Conservation (phyloP, 2,888 invertebrate species). For the Zaprionus bogoriensis region DNA sequence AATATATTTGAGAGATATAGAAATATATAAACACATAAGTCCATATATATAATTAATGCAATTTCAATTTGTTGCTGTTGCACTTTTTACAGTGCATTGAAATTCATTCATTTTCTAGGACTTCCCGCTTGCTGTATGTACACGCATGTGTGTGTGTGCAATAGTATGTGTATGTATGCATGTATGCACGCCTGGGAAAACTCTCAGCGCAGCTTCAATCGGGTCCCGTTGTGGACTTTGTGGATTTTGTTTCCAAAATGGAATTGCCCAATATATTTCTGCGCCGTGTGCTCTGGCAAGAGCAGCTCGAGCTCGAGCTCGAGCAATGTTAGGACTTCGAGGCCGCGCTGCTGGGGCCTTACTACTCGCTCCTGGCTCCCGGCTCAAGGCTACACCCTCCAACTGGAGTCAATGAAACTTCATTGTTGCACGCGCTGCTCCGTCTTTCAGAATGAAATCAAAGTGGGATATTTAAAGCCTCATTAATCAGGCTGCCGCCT, state of each 20-base stretch:
- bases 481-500: constrained; percentile 77
- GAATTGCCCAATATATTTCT: constrained; percentile 31
- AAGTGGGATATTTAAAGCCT: constrained; percentile 81
- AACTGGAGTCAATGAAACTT: constrained; percentile 76
- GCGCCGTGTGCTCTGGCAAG: constrained; percentile 42
- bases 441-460: constrained; percentile 77
- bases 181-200: constrained; percentile 34
- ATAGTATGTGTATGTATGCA: not conserved
- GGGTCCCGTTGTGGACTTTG: constrained; percentile 49
- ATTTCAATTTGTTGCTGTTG: not conserved
- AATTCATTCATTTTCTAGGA: constrained; percentile 64
- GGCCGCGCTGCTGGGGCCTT: too few species aligned
- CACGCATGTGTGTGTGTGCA: not conserved
- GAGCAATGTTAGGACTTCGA: constrained; percentile 33
- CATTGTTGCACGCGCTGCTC: constrained; percentile 65
- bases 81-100: constrained; percentile 29
- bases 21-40: not conserved
- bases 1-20: not conserved
- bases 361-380: too few species aligned
- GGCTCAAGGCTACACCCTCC: constrained; percentile 34
- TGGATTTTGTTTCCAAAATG: constrained; percentile 61
- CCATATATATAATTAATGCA: not conserved
- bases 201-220: constrained; percentile 17
- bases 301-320: constrained; percentile 12
- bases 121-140: constrained; percentile 18